A percentile compares a stretch with the other conserved stretches of the same genome.
phyloP scores from a whole-genome alignment of 2,888 invertebrate genomes.

The Dryobotodes eremita region DNA sequence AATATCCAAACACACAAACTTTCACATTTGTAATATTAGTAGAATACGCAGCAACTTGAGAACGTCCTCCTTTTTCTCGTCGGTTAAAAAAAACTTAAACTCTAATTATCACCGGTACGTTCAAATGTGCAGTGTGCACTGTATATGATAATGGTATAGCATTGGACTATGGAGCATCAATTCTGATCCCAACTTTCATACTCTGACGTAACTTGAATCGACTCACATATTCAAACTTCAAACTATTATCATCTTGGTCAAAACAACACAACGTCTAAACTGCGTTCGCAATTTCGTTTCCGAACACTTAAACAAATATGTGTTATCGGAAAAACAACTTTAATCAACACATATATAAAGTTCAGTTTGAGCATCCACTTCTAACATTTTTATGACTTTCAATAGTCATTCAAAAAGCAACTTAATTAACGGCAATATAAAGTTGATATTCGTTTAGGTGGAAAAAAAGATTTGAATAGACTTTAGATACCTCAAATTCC shows the following conservation, averaged over 20 bases:
- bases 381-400: background rate
- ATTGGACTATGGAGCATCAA: background rate
- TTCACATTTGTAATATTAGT: background rate
- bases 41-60: background rate
- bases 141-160: background rate
- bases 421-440: no score
- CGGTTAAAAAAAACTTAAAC: background rate
- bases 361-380: background rate
- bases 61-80: background rate
- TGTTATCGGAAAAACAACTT: background rate
- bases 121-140: background rate
- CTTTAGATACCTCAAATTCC: background rate
- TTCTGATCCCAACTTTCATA: background rate
- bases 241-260: background rate
- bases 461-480: background rate
- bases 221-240: background rate
- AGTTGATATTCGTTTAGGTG: background rate
- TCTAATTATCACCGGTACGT: background rate
- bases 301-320: background rate
- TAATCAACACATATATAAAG: background rate
- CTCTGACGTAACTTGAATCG: background rate
- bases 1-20: background rate
- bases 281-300: background rate
- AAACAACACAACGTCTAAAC: slow-evolving; percentile 3
- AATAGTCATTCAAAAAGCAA: background rate